A percentile compares a stretch with the other conserved stretches of the same genome.
Conservation (phyloP, 2,888 invertebrate species). For the Abscondita cerata region DNA sequence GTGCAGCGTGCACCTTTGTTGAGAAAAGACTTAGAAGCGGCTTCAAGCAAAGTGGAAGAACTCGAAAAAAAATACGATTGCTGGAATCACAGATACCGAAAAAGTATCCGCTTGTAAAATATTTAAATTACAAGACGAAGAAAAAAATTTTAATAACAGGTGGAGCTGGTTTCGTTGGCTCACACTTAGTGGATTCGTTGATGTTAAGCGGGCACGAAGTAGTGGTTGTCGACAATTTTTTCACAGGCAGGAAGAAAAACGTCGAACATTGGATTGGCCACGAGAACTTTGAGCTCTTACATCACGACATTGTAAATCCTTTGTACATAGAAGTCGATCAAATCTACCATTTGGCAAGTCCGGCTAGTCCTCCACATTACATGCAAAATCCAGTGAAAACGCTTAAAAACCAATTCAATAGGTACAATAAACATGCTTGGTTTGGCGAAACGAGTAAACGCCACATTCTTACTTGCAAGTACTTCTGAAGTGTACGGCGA, state of each 20-base stretch:
- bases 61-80: slow-evolving; percentile 74
- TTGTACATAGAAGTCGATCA: slow-evolving; percentile 97
- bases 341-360: slow-evolving; percentile 98
- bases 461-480: slow-evolving; percentile 93
- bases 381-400: slow-evolving; percentile 99
- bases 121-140: slow-evolving; percentile 66
- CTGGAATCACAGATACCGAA: slow-evolving; percentile 79
- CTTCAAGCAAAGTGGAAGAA: slow-evolving; percentile 68
- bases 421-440: slow-evolving; percentile 94
- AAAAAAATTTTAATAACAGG: slow-evolving; percentile 77
- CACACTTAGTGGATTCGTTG: slow-evolving; percentile 93
- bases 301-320: slow-evolving; percentile 98
- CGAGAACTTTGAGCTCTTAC: slow-evolving; percentile 97
- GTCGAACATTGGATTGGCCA: slow-evolving; percentile 99
- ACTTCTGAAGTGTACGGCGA: slow-evolving; percentile 99
- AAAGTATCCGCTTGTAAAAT: slow-evolving; percentile 89
- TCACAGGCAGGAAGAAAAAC: slow-evolving; percentile 95
- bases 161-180: slow-evolving; percentile 98
- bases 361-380: slow-evolving; percentile 98
- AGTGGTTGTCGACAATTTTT: slow-evolving; percentile 97
- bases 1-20: slow-evolving; percentile 44
- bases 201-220: slow-evolving; percentile 97
- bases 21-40: slow-evolving; percentile 64
- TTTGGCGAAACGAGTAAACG: slow-evolving; percentile 91
- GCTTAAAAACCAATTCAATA: slow-evolving; percentile 97